Conservation (phyloP, 2,113 vertebrate species). For the Psilopogon haemacephalus region DNA sequence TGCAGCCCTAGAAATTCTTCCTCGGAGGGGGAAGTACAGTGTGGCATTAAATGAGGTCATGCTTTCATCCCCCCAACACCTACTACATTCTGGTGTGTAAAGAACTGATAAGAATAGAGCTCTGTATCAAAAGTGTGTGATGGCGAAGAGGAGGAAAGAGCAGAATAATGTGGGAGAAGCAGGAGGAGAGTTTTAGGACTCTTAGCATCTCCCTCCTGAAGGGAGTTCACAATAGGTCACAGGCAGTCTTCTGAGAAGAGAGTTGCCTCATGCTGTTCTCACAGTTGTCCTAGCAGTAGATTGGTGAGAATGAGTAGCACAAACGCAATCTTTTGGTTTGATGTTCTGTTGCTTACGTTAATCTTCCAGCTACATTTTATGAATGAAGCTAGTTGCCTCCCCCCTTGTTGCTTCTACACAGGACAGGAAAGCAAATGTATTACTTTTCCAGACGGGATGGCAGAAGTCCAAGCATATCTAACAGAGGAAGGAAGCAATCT, state of each 20-base stretch:
- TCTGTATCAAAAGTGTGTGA: not conserved
- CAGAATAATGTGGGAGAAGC: not conserved
- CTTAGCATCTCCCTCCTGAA: not conserved
- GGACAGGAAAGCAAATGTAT: slow-evolving; percentile 60
- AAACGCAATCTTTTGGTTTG: not conserved
- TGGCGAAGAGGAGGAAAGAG: not conserved
- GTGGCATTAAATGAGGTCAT: not conserved
- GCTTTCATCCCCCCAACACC: not conserved
- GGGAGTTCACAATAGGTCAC: not conserved
- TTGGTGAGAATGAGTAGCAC: not conserved
- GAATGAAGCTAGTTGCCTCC: slow-evolving; percentile 25
- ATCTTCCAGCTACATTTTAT: slow-evolving; percentile 1
- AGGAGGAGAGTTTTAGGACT: not conserved
- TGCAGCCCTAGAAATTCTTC: not conserved
- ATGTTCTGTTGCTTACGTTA: not conserved
- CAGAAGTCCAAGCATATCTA: slow-evolving; percentile 68
- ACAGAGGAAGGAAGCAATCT: slow-evolving; percentile 77
- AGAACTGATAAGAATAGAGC: not conserved
- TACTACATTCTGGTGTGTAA: not conserved
- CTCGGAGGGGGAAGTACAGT: not conserved
- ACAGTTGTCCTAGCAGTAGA: not conserved
- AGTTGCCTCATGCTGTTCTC: not conserved
- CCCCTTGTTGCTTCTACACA: slow-evolving; percentile 26
- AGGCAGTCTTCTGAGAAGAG: not conserved
- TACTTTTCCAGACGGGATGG: slow-evolving; percentile 69